Evolutionary conservation across 2,113 vertebrate genomes (phyloP).

Genomic region (Hiodon alosoides): DNA sequence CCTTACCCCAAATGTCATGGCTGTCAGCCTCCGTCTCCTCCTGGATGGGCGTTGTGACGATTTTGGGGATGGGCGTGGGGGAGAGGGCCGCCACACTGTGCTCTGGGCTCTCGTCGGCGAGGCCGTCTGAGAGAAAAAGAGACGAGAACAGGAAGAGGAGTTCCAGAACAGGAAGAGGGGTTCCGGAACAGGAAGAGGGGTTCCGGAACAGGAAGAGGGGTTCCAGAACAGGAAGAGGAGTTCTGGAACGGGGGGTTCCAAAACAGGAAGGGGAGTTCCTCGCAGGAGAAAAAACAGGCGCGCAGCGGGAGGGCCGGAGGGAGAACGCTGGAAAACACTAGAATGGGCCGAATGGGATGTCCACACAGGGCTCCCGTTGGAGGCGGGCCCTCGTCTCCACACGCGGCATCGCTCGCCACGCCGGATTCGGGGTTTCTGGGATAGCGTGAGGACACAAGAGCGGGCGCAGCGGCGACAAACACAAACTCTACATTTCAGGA

Average conservation of each 20-base stretch:
- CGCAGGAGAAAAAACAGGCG: too few relatives aligned
- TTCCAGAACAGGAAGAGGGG: neutral
- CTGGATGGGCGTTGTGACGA: conserved; percentile 59
- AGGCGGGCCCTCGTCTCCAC: neutral
- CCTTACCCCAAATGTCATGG: conserved; percentile 54
- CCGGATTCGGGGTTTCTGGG: too few relatives aligned
- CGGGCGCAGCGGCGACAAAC: too few relatives aligned
- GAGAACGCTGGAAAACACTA: neutral
- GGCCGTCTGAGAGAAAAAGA: conserved; percentile 31
- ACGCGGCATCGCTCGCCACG: too few relatives aligned
- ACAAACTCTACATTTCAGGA: too few relatives aligned
- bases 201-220: neutral
- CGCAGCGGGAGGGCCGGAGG: neutral
- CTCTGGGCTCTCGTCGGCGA: conserved; percentile 44
- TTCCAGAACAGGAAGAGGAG: neutral
- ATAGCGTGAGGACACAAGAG: too few relatives aligned
- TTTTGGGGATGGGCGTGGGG: conserved; percentile 54
- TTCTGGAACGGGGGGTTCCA: neutral
- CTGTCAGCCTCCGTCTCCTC: conserved; percentile 55
- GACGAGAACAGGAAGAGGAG: neutral
- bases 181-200: neutral
- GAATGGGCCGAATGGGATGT: neutral
- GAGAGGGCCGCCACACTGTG: conserved; percentile 44
- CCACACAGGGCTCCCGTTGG: neutral
- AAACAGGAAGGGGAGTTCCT: neutral